A percentile compares a stretch with the other conserved stretches of the same genome.
These are phyloP conservation scores for Oscheius myriophilus DNA, from an alignment of 2,888 invertebrate species.

Conservation along the genomic window DNA sequence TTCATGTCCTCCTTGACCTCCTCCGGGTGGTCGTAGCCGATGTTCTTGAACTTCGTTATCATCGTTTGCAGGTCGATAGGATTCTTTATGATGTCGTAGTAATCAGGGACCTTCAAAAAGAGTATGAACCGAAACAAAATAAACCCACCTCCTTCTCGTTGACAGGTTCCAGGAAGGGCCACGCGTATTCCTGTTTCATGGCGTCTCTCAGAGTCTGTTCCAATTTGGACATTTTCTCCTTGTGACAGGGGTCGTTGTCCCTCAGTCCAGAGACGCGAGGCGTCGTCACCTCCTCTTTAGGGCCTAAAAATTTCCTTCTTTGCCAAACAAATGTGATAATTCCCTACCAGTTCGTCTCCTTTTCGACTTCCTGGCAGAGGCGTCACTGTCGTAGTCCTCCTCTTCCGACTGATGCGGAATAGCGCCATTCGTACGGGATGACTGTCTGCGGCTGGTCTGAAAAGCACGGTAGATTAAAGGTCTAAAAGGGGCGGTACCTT, in stretches of 20 bases:
- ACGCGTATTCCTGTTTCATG: slow-evolving; percentile 53
- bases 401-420: slow-evolving; percentile 2
- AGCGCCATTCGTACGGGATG: slow-evolving; percentile 7
- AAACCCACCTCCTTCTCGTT: slow-evolving; percentile 48
- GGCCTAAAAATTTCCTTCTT: neutral
- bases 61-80: slow-evolving; percentile 97
- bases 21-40: slow-evolving; percentile 46
- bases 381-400: slow-evolving; percentile 13
- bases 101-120: slow-evolving; percentile 48
- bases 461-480: neutral
- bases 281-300: neutral
- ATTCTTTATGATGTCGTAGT: slow-evolving; percentile 92
- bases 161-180: slow-evolving; percentile 59
- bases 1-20: slow-evolving; percentile 53
- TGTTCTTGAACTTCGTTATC: slow-evolving; percentile 57
- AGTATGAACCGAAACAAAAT: neutral
- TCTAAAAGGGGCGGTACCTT: neutral
- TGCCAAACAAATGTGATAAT: neutral
- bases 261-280: neutral
- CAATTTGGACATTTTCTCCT: slow-evolving; percentile 44
- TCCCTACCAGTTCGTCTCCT: slow-evolving; percentile 22
- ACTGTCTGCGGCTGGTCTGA: slow-evolving; percentile 9
- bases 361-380: slow-evolving; percentile 3
- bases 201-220: slow-evolving; percentile 49
- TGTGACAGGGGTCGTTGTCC: slow-evolving; percentile 17